Evolutionary conservation across 1,140 invertebrate species (phyloP), one percentile per base, ranked within the genome.

Genomic region (Zaprionus inermis): DNA sequence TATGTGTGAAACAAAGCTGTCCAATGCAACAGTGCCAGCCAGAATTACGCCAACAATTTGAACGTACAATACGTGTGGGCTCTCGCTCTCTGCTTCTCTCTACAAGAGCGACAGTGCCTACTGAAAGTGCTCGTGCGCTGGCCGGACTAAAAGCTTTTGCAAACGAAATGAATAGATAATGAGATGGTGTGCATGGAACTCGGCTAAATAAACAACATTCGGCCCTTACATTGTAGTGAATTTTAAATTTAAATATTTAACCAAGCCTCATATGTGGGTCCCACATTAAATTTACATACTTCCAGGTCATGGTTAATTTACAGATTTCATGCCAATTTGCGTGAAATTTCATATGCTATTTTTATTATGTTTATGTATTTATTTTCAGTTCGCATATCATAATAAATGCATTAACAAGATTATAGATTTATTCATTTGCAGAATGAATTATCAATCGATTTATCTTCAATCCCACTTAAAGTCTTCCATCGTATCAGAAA

Each of bases 211-310:
- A 63, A 36, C 46, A 52, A 12, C 28, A 63, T 52, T 63, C 36
- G 14, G 14, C 49, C 28, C 22, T 64, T 16, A 22, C 22, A 64
- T 65, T 65, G 63, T 56, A 36, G 12, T 38, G 34, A 56, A 65
- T 55, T 65, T 30, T n/a, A 64, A 64, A 41, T 54, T 55, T 22
- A 64, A 55, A 41, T 64, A 64, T 55, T 41, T 38, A 64, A 18
- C 34, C 14, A 55, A 22, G n/a, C 59, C 32, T 52, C 34, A 60
- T 11, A 60, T 16, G 16, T 5, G 16, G 28, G 16, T 24, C 6
- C 28, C 41, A 60, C 30, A 52, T 52, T 63, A 51, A 32, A 63
- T 61, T 51, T 51, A 52, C 32, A 63, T 63, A 36, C 18, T 46
- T 20, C 3, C 24, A 49, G 28, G 11, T 32, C 41, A 59, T 59